phyloP scores from a whole-genome alignment of 2,113 vertebrate genomes.

The Cyprinodon tularosa region DNA sequence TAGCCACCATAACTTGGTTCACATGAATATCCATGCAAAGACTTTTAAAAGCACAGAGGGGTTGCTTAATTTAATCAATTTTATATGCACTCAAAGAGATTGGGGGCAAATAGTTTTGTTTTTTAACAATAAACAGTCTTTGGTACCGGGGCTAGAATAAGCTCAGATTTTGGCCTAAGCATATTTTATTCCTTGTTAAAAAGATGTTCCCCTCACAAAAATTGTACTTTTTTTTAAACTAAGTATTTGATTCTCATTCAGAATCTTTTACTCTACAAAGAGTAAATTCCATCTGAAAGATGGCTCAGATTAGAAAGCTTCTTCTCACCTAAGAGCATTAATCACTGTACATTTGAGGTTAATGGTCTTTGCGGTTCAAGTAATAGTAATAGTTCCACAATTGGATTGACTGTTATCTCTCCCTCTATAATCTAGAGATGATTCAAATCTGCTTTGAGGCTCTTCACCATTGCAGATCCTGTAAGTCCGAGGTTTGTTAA shows the following conservation, averaged over 20 bases:
- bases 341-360: not conserved
- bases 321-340: not conserved
- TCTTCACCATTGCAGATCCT: conserved; percentile 7
- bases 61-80: no score
- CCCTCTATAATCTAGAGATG: not conserved
- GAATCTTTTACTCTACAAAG: not conserved
- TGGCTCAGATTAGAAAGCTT: not conserved
- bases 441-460: conserved; percentile 13
- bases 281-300: not conserved
- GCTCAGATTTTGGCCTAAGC: no score
- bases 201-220: not conserved
- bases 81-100: no score
- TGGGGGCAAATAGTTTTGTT: no score
- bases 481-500: not conserved
- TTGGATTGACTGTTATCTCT: not conserved
- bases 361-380: no score
- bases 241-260: not conserved
- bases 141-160: no score
- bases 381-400: not conserved
- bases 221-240: not conserved
- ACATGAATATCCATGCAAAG: no score
- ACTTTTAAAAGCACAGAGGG: no score
- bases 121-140: no score
- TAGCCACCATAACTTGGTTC: no score
- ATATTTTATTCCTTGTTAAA: not conserved